Base-by-base conservation (phyloP, 2,888 invertebrate genomes). In the Trichogramma evanescens region DNA sequence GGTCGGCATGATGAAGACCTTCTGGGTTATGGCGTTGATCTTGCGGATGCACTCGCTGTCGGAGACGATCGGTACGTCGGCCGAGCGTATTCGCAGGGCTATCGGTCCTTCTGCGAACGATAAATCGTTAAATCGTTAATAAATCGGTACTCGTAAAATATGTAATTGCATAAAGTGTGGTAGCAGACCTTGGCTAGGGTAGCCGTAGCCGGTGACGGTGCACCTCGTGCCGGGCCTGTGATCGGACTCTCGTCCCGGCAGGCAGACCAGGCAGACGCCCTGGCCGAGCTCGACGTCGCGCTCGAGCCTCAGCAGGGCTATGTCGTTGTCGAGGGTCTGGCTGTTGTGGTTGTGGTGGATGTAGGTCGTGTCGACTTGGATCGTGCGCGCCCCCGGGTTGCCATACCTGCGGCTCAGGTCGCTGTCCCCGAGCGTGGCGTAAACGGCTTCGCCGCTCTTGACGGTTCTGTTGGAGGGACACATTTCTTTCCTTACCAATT, bases 321-420 rank as follows among this genome's bases (percentile, higher is more conserved):
- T 94, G 71, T 96, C 95, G 71, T 96, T 95, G 76, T 94, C 95
- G 66, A 95, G 79, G 1, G 95, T 95, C 78, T 94, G 94, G 68
- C 93, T 92, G 79, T 95, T 95, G 81, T 95, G 95, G 80, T 95
- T 95, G 78, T 95, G 95, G 73, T 95, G 95, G 64, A 95, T 95
- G 77, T 95, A 95, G 0, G 94, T 94, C 56, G 95, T 95, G 57
- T 93, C 92, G 2, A 95, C 94, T 10, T 93, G 82, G 26, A 94
- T 80, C 0, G 94, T 94, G 80, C 94, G 93, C 0, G 94, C 94
- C 7, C 93, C 93, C 0, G 93, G 92, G 67, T 92, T 93, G 42
- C 93, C 94, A 75, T 91, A 92, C 77, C 93, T 93, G 61, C 91
- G 82, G 1, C 93, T 95, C 66, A 95, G 80, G 79, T 95, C 94